Base-by-base conservation (phyloP, 2,797 vertebrate species). In the Tapera naevia region DNA sequence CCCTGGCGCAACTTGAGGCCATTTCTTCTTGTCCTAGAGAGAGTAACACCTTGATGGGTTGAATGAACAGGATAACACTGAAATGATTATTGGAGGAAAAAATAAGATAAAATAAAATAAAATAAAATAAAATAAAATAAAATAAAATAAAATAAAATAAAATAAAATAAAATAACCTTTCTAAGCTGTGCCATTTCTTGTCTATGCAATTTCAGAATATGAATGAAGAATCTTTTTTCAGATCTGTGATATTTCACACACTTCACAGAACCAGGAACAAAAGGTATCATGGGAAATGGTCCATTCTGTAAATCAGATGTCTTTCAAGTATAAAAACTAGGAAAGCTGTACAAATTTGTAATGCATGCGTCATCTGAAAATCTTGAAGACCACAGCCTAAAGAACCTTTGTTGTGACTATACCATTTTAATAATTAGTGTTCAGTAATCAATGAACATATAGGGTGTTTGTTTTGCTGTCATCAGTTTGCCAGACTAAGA, bases 261-360 rank as follows among this genome's bases (percentile, higher is more conserved):
- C 8, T 28, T 76, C 37, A 41, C 18, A 80, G 11, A 62, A 66
- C 8, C 9, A 80, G 41, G 19, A 82, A 8, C 8, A 72, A 61
- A 87, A 60, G 0, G 4, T 69, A 5, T 37, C 22, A 13, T 16
- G 17, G 23, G 12, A 43, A 79, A 53, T 56, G 1, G 1, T 72
- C 45, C 39, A 9, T 35, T 60, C 28, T 4, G 1, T 25, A 85
- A 85, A 61, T 10, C 15, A 41, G 8, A 11, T 73, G 17, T 50
- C 23, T 89, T 78, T 14, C 8, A 65, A 25, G 16, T 33, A 58
- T n/a, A 60, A 73, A 76, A 80, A 7, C 12, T 27, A 30, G 32
- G 8, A 80, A 57, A 1, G 1, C 16, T 65, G 22, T 18, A 35
- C 10, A 9, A 0, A 0, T 61, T 65, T 32, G 5, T 22, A 57